A percentile compares a stretch with the other conserved stretches of the same genome.
Evolutionary conservation across 2,797 vertebrate genomes (phyloP).

Genomic region (Sternarchorhynchus goeldii): DNA sequence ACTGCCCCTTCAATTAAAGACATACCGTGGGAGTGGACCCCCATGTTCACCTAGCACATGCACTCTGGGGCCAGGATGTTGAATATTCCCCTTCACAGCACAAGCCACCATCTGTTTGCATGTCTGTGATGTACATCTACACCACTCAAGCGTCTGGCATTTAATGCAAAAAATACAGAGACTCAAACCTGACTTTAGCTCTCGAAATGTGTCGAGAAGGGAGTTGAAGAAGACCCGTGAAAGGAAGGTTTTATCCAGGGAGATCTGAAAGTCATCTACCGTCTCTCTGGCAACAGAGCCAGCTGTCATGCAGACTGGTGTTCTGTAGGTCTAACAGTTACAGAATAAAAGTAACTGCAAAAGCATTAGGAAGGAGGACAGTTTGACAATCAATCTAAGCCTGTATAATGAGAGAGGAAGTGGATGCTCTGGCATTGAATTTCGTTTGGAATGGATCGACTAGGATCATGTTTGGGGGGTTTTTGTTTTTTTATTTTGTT

Average conservation of each 20-base stretch:
- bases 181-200: neutral
- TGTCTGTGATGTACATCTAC: slow-evolving; percentile 24
- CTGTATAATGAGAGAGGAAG: slow-evolving; percentile 41
- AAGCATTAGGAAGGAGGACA: neutral
- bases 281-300: neutral
- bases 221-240: neutral
- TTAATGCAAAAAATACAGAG: neutral
- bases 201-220: neutral
- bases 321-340: neutral
- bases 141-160: too few species aligned
- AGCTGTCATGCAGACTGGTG: neutral
- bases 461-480: slow-evolving; percentile 15
- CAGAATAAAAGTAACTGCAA: neutral
- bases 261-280: neutral
- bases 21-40: slow-evolving; percentile 65
- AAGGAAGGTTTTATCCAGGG: neutral
- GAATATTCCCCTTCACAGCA: slow-evolving; percentile 67
- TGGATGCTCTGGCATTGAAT: slow-evolving; percentile 16
- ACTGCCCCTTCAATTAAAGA: slow-evolving; percentile 74
- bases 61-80: slow-evolving; percentile 64
- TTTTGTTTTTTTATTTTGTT: slow-evolving; percentile 31
- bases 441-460: slow-evolving; percentile 25
- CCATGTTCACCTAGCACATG: slow-evolving; percentile 61
- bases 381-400: slow-evolving; percentile 27
- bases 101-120: slow-evolving; percentile 70